Evolutionary conservation across 2,113 vertebrate species (phyloP).

Genomic region (Anthoscopus minutus): DNA sequence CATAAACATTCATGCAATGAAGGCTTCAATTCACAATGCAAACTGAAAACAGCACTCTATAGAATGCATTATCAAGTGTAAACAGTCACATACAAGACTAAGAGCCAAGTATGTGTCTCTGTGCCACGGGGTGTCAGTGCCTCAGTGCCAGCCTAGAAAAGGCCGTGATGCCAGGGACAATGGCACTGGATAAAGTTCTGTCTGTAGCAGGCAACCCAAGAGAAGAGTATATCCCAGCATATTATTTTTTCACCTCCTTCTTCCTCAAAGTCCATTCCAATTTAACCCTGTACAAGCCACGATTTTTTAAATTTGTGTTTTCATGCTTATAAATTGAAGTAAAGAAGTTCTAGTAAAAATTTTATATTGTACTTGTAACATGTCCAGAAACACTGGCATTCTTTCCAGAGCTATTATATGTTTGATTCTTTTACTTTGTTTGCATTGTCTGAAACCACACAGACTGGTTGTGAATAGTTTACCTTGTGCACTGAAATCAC

Average conservation of each 20-base stretch:
- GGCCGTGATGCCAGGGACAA: neutral
- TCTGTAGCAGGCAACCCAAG: neutral
- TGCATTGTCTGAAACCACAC: neutral
- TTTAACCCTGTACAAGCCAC: neutral
- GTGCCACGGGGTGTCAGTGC: neutral
- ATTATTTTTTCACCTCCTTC: neutral
- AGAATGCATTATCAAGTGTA: neutral
- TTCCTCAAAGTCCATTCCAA: accelerated
- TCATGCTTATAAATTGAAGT: neutral
- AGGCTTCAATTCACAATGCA: neutral
- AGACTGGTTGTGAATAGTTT: neutral
- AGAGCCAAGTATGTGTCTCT: neutral
- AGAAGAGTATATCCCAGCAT: neutral
- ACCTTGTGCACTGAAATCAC: neutral
- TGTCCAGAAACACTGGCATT: neutral
- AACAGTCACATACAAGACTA: neutral
- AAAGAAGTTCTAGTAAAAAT: neutral
- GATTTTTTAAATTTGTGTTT: neutral
- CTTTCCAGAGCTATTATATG: neutral
- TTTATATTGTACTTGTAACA: neutral
- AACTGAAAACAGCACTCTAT: neutral
- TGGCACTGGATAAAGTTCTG: neutral
- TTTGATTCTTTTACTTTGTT: neutral
- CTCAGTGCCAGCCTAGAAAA: neutral
- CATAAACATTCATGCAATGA: neutral